These are phyloP conservation scores for Apostichopus leukothele DNA, from an alignment of 53 echinoderm and acorn worm species.

Conservation along the genomic window DNA sequence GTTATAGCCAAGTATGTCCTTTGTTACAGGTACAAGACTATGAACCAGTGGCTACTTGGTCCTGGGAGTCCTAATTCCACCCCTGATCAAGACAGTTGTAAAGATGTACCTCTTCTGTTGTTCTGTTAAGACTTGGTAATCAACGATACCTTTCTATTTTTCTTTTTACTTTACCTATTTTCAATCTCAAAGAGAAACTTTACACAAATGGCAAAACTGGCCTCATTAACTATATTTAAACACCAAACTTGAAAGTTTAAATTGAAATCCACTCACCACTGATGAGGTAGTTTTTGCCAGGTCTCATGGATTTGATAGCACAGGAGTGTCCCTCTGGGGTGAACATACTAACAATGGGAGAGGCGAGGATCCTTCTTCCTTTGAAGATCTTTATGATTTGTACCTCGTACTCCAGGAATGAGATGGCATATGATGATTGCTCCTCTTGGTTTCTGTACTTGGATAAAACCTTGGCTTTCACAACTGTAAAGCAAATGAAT, in stretches of 20 bases:
- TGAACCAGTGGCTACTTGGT: too few relatives aligned
- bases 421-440: not conserved
- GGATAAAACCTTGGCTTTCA: slow-evolving; percentile 6
- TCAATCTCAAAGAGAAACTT: too few relatives aligned
- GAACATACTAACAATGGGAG: not conserved
- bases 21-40: too few relatives aligned
- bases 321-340: not conserved
- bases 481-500: not conserved
- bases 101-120: too few relatives aligned
- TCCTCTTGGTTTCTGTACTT: not conserved
- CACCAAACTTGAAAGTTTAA: too few relatives aligned
- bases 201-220: too few relatives aligned
- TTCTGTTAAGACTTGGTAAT: too few relatives aligned
- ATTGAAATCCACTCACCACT: slow-evolving; percentile 49
- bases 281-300: slow-evolving; percentile 48
- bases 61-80: too few relatives aligned
- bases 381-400: slow-evolving; percentile 32
- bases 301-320: not conserved
- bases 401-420: slow-evolving; percentile 10
- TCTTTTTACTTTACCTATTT: too few relatives aligned
- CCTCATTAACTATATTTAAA: not conserved
- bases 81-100: too few relatives aligned
- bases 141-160: too few relatives aligned
- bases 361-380: not conserved
- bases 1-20: too few relatives aligned